Evolutionary conservation across 2,888 invertebrate species (phyloP), one percentile per base, ranked within the genome.

Genomic region (Drosophila algonquin): DNA sequence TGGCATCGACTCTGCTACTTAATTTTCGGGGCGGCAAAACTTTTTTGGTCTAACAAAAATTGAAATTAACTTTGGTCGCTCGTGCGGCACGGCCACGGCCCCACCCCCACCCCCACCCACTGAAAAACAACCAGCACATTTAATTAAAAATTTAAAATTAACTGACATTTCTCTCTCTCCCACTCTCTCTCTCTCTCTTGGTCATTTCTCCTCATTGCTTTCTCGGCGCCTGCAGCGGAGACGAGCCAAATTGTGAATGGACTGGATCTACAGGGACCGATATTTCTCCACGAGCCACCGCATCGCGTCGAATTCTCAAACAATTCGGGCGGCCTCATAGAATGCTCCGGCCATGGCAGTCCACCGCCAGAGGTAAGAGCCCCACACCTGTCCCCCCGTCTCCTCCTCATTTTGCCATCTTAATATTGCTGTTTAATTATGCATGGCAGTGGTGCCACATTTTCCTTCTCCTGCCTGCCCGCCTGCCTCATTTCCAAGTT

Each of bases 221-320:
- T 5, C 48, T 61, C 44, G 21, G 21, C 21, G 52, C 24, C 73
- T 79, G 27, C 76, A 87, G 90, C 76, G 60, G 79, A 88, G 72
- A 76, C 77, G 45, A 76, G 76, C 77, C 76, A 80, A 76, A 76
- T 81, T 71, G 90, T 91, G 80, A 90, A 90, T 85, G 92, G 91
- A 76, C 91, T 94, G 83, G 96, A 96, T 92, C 94, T 95, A 65
- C 95, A 95, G 88, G 95, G 95, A 78, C 94, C 95, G 69, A 93
- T 93, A 83, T 94, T 96, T 92, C 93, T 94, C 77, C 93, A 93
- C 82, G 96, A 96, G 90, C 96, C 96, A 5, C 94, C 95, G 30
- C 95, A 95, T 90, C 94, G 94, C 90, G 94, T 96, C 68, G 96
- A 96, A 92, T 96, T 96, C 93, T 95, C 95, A 87, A 96, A 96